phyloP scores from a whole-genome alignment of 1,140 invertebrate genomes.

The Oncopeltus fasciatus region DNA sequence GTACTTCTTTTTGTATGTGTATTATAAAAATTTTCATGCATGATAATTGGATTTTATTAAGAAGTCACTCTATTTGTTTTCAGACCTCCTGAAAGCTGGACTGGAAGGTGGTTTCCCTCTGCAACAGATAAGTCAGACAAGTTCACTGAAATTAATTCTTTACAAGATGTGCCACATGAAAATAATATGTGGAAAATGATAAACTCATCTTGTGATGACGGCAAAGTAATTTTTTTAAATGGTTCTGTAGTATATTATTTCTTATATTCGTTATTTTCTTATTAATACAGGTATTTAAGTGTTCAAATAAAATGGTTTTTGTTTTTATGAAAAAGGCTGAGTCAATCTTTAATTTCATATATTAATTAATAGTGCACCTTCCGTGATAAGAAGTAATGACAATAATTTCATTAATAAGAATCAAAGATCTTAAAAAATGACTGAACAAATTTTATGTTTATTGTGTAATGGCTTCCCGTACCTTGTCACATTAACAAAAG shows the following conservation, averaged over 20 bases:
- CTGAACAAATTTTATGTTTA: too few species aligned
- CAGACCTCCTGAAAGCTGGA: background rate
- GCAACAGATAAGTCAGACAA: background rate
- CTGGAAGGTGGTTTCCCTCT: background rate
- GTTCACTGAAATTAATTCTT: background rate
- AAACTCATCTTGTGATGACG: conserved; percentile 48
- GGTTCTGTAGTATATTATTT: background rate
- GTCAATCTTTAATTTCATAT: too few species aligned
- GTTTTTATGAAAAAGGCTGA: too few species aligned
- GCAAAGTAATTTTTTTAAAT: conserved; percentile 36
- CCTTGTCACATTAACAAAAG: too few species aligned
- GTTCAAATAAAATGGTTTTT: background rate
- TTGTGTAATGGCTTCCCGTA: too few species aligned
- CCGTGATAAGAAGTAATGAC: background rate
- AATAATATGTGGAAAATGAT: conserved; percentile 26
- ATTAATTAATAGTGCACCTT: background rate
- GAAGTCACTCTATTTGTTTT: background rate
- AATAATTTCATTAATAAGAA: background rate
- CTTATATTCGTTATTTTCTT: background rate
- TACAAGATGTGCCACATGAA: conserved; percentile 4
- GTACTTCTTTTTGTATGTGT: too few species aligned
- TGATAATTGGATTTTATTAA: too few species aligned
- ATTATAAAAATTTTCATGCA: too few species aligned
- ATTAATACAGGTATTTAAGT: background rate
- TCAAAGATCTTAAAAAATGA: background rate